These are phyloP conservation scores for Gnatocerus cornutus DNA, from an alignment of 2,888 invertebrate species.

Conservation along the genomic window DNA sequence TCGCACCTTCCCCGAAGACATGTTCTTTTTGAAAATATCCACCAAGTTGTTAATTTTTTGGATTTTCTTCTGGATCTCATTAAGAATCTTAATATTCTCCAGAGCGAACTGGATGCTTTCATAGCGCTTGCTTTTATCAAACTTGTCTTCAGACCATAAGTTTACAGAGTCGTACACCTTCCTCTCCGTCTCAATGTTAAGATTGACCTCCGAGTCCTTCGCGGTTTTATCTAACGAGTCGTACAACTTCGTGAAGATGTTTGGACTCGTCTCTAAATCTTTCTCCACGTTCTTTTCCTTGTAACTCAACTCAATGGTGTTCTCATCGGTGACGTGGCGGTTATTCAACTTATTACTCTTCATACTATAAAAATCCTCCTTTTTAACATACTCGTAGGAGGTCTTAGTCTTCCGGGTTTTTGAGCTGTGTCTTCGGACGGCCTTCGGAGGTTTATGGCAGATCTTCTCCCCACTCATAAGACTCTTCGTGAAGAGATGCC, in stretches of 20 bases:
- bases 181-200: slow-evolving; percentile 59
- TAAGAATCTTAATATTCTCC: slow-evolving; percentile 77
- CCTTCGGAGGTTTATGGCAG: slow-evolving; percentile 84
- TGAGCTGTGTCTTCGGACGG: slow-evolving; percentile 79
- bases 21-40: slow-evolving; percentile 73
- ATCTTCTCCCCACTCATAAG: slow-evolving; percentile 71
- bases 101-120: slow-evolving; percentile 66
- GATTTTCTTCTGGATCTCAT: slow-evolving; percentile 80
- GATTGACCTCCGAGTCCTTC: slow-evolving; percentile 66
- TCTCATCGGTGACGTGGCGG: slow-evolving; percentile 60
- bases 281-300: slow-evolving; percentile 68
- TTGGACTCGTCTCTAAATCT: slow-evolving; percentile 63
- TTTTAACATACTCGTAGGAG: slow-evolving; percentile 68
- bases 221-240: slow-evolving; percentile 68
- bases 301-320: slow-evolving; percentile 67
- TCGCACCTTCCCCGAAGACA: slow-evolving; percentile 80
- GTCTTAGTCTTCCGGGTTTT: slow-evolving; percentile 66
- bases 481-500: slow-evolving; percentile 70
- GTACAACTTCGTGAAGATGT: slow-evolving; percentile 65
- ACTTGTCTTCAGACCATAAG: slow-evolving; percentile 66
- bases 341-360: slow-evolving; percentile 59
- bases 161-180: slow-evolving; percentile 64
- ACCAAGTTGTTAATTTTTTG: slow-evolving; percentile 82
- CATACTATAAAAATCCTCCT: slow-evolving; percentile 65
- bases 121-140: slow-evolving; percentile 61